A percentile compares a stretch with the other conserved stretches of the same genome.
phyloP scores from a whole-genome alignment of 2,888 invertebrate genomes.

The Polydrusus pterygomalis region DNA sequence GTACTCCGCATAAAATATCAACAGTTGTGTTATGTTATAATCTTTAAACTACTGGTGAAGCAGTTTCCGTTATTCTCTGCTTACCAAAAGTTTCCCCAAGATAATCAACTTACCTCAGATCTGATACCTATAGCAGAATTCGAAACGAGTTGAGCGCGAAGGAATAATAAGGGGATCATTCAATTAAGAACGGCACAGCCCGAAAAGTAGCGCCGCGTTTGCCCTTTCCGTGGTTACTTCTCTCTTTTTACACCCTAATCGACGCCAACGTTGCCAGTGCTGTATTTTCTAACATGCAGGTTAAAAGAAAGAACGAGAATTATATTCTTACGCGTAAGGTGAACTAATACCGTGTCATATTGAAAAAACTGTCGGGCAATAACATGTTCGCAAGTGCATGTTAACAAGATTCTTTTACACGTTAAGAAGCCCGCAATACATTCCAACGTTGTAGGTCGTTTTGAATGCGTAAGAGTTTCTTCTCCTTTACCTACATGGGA shows the following conservation, averaged over 20 bases:
- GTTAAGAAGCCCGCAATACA: no score
- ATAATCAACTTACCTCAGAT: conserved; percentile 13
- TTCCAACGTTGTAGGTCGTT: no score
- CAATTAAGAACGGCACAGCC: conserved; percentile 55
- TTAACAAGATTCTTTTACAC: no score
- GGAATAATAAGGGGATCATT: conserved; percentile 4
- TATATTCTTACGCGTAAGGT: no score
- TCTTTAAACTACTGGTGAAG: no score
- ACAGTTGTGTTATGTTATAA: neutral
- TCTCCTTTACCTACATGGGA: no score
- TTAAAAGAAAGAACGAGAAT: no score
- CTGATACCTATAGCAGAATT: neutral
- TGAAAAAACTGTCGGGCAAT: no score
- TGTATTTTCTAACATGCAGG: neutral
- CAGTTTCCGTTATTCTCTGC: neutral
- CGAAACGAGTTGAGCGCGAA: conserved; percentile 13
- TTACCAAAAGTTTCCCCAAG: neutral
- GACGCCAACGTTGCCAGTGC: conserved; percentile 22
- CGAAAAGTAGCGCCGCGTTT: conserved; percentile 31
- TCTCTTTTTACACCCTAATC: conserved; percentile 19
- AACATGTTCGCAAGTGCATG: no score
- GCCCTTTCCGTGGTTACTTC: conserved; percentile 20
- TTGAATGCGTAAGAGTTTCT: no score
- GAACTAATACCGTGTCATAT: no score
- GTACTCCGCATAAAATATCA: no score